These are phyloP conservation scores for Heliconius ismenius DNA, from an alignment of 2,888 invertebrate genomes.

Conservation along the genomic window DNA sequence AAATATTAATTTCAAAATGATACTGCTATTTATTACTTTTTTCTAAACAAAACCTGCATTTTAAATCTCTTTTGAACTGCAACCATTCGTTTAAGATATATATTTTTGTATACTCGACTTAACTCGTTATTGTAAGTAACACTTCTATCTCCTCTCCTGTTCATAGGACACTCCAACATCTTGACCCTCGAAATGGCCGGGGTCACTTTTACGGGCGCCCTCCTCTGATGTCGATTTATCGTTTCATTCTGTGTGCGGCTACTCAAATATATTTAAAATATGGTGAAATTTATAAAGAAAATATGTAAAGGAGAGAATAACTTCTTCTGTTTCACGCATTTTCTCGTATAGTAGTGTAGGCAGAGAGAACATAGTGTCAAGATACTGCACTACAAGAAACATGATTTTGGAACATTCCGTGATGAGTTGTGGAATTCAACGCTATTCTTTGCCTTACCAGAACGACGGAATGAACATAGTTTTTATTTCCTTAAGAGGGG, in stretches of 20 bases:
- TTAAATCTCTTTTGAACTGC: neutral
- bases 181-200: constrained; percentile 48
- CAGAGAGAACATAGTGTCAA: neutral
- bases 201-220: constrained; percentile 45
- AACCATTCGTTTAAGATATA: neutral
- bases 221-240: constrained; percentile 38
- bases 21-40: neutral
- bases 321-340: neutral
- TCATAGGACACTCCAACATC: constrained; percentile 40
- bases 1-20: neutral
- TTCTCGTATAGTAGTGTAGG: neutral
- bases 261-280: constrained; percentile 24
- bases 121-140: neutral
- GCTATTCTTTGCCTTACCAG: neutral
- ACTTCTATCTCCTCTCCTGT: neutral
- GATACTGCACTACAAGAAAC: too few species aligned
- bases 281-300: neutral
- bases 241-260: constrained; percentile 23
- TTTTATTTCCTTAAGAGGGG: neutral
- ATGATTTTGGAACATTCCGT: too few species aligned
- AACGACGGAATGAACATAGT: neutral
- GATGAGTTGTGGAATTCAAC: neutral
- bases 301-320: neutral
- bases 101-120: neutral
- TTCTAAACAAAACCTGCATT: neutral